A percentile compares a stretch with the other conserved stretches of the same genome.
Evolutionary conservation across 2,113 vertebrate species (phyloP).

Genomic region (Corythoichthys haematopterus): DNA sequence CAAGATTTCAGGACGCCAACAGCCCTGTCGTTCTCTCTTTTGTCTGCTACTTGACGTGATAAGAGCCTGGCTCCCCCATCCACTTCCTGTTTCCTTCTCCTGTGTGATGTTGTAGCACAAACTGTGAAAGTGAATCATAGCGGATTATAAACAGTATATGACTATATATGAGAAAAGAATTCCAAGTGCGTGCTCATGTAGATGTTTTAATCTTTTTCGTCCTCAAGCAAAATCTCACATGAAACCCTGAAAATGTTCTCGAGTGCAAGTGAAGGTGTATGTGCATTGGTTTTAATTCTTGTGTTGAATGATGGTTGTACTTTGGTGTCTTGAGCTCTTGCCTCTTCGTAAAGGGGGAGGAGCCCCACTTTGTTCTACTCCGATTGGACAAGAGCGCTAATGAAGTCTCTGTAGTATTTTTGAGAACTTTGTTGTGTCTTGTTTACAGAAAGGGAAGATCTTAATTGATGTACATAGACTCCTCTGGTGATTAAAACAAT

Average conservation of each 20-base stretch:
- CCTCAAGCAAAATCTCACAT: conserved; percentile 66
- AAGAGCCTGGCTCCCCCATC: conserved; percentile 62
- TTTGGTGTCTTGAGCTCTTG: conserved; percentile 74
- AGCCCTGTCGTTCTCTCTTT: conserved; percentile 64
- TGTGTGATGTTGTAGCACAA: conserved; percentile 90
- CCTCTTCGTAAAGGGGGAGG: conserved; percentile 35
- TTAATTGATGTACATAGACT: conserved; percentile 83
- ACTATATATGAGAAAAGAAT: conserved; percentile 35
- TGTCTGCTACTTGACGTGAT: conserved; percentile 69
- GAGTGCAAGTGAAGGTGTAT: conserved; percentile 54
- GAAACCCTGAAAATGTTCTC: conserved; percentile 47
- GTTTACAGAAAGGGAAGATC: conserved; percentile 73
- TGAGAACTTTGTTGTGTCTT: conserved; percentile 77
- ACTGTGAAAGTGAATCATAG: conserved; percentile 94
- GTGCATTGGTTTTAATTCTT: conserved; percentile 77
- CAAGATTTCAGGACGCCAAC: conserved; percentile 74
- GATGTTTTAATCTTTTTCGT: conserved; percentile 83
- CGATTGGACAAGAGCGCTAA: conserved; percentile 34
- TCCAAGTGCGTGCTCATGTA: conserved; percentile 80
- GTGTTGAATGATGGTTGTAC: conserved; percentile 86
- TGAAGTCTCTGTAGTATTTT: conserved; percentile 33
- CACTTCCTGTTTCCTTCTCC: conserved; percentile 65
- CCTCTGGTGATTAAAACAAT: conserved; percentile 74
- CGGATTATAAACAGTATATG: conserved; percentile 47
- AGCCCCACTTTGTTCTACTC: conserved; percentile 39